phyloP scores from a whole-genome alignment of 2,797 vertebrate species.

The Karalla daura region DNA sequence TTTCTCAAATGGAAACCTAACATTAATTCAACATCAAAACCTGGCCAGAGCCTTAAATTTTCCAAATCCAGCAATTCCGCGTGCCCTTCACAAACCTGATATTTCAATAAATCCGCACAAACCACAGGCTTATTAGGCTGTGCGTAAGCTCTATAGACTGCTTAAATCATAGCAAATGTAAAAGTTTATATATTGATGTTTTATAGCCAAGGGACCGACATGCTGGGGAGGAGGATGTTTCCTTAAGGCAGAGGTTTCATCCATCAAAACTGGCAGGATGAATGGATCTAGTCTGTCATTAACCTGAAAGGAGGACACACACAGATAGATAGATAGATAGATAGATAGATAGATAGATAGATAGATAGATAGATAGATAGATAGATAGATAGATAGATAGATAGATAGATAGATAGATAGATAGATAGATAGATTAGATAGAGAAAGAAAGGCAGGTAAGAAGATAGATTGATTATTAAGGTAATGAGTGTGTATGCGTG shows the following conservation, averaged over 20 bases:
- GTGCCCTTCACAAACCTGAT: slow-evolving; percentile 9
- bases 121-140: slow-evolving; percentile 17
- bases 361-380: background rate
- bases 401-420: background rate
- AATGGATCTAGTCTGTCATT: background rate
- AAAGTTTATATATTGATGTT: slow-evolving; percentile 4
- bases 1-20: slow-evolving; percentile 61
- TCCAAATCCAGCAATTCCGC: slow-evolving; percentile 15
- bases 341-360: too few species aligned
- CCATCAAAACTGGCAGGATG: background rate
- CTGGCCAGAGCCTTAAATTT: slow-evolving; percentile 8
- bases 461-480: too few species aligned
- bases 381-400: background rate
- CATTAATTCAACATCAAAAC: slow-evolving; percentile 51
- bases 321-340: too few species aligned
- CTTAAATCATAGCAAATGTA: slow-evolving; percentile 1
- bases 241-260: background rate
- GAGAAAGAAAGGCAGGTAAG: too few species aligned
- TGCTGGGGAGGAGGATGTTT: background rate
- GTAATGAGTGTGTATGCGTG: too few species aligned
- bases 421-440: background rate
- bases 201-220: background rate
- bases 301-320: too few species aligned
- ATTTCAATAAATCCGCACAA: slow-evolving; percentile 34
- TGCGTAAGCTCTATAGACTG: background rate